Evolutionary conservation across 2,888 invertebrate species (phyloP), one percentile per base, ranked within the genome.

Genomic region (Proisotoma minuta): DNA sequence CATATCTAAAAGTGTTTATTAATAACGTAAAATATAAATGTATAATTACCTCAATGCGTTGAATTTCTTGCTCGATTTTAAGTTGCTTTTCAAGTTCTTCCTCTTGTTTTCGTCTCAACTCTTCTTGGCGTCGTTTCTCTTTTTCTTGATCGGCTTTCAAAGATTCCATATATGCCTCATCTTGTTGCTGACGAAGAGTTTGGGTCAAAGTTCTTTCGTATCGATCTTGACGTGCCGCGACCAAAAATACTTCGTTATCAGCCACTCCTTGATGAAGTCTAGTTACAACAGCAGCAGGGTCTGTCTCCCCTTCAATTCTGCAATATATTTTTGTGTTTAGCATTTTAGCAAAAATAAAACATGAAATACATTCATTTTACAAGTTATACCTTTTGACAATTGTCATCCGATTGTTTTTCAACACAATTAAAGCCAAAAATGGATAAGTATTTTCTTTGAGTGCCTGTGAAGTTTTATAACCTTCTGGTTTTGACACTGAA

Each of bases 71-170:
- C 72, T 84, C 83, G 68, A 83, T 81, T 72, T 78, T 76, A 62
- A 81, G 79, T 73, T 81, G 77, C 75, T 81, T 78, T 75, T 80
- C 78, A 72, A 80, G 79, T 69, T 80, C 79, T 58, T 79, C 78
- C 71, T 80, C 78, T 43, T 80, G 81, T 8, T 79, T 78, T 20
- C 82, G 84, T 64, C 81, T 81, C 2, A 80, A 78, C 72, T 84
- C 84, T 67, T 84, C 83, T 71, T 83, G 83, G 39, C 85, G 83
- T 53, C 81, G 81, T 0, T 89, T 82, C 77, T 96, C 96, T 79
- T 97, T 97, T 78, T 95, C 94, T 78, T 95, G 94, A 79, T 98
- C 97, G 0, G 92, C 93, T 43, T 86, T 83, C 43, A 97, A 80
- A 3, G 95, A 95, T 78, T 90, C 90, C 77, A 88, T 84, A 77